These are phyloP conservation scores for Parnassius orleans DNA, from an alignment of 2,888 invertebrate genomes.

Conservation along the genomic window DNA sequence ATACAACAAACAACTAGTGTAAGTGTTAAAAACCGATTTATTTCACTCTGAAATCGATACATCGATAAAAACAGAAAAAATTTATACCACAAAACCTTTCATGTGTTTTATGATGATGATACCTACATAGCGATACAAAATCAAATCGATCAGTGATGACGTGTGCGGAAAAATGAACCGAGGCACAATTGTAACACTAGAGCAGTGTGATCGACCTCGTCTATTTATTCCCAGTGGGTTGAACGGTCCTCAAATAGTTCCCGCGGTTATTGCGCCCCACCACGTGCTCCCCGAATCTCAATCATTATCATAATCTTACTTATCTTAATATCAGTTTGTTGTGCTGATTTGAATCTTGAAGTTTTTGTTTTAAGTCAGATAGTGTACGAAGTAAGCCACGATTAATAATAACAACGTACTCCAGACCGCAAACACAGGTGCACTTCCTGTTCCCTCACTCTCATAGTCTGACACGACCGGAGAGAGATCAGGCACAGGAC, in stretches of 20 bases:
- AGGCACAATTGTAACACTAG: slow-evolving; percentile 31
- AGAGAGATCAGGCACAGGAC: no score
- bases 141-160: neutral
- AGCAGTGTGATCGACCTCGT: slow-evolving; percentile 31
- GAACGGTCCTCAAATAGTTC: slow-evolving; percentile 47
- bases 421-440: no score
- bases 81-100: no score
- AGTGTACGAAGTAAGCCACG: neutral
- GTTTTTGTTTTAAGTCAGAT: neutral
- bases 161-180: slow-evolving; percentile 1
- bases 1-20: no score
- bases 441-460: no score
- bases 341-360: neutral
- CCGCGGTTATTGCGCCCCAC: slow-evolving; percentile 22
- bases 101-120: neutral
- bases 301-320: neutral
- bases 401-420: no score
- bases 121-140: neutral
- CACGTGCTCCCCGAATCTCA: slow-evolving; percentile 5
- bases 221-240: slow-evolving; percentile 37
- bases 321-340: neutral
- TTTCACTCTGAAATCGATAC: no score
- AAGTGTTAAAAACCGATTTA: no score
- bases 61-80: no score
- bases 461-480: no score